Evolutionary conservation across 2,888 invertebrate genomes (phyloP).

Genomic region (Sminthurinus aureus): DNA sequence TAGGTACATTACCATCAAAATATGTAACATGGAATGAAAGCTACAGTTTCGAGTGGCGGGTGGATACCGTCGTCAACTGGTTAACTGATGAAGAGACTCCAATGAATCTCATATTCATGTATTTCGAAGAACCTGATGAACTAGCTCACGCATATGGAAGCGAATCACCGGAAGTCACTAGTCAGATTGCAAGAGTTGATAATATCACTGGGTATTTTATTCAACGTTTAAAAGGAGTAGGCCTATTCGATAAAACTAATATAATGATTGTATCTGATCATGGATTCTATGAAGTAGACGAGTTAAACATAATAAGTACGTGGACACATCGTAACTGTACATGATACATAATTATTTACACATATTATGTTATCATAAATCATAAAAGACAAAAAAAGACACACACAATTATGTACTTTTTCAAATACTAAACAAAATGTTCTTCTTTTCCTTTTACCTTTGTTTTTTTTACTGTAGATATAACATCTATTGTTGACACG

Average conservation of each 20-base stretch:
- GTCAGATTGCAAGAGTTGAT: conserved; percentile 54
- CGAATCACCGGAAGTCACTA: conserved; percentile 63
- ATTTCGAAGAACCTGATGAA: conserved; percentile 76
- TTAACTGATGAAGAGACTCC: conserved; percentile 68
- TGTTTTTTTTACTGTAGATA: too few species aligned
- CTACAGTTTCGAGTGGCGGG: conserved; percentile 63
- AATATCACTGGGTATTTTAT: conserved; percentile 68
- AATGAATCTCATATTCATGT: conserved; percentile 74
- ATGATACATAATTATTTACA: too few species aligned
- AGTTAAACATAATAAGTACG: conserved; percentile 68
- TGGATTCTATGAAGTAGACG: conserved; percentile 71
- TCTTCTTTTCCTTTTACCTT: too few species aligned
- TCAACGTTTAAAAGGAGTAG: conserved; percentile 66
- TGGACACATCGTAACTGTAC: too few species aligned
- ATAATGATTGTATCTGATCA: conserved; percentile 77
- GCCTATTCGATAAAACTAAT: conserved; percentile 69
- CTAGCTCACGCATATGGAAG: conserved; percentile 71
- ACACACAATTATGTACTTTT: too few species aligned
- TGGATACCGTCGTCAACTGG: conserved; percentile 71
- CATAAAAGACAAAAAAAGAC: too few species aligned
- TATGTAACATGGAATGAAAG: conserved; percentile 58
- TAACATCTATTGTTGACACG: conserved; percentile 66
- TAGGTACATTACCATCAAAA: conserved; percentile 64
- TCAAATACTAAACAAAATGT: too few species aligned
- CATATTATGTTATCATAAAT: too few species aligned